Percentiles rank a stretch among this genome's conserved stretches.
Conservation (phyloP, 2,797 vertebrate genomes). For the Gallirallus australis region DNA sequence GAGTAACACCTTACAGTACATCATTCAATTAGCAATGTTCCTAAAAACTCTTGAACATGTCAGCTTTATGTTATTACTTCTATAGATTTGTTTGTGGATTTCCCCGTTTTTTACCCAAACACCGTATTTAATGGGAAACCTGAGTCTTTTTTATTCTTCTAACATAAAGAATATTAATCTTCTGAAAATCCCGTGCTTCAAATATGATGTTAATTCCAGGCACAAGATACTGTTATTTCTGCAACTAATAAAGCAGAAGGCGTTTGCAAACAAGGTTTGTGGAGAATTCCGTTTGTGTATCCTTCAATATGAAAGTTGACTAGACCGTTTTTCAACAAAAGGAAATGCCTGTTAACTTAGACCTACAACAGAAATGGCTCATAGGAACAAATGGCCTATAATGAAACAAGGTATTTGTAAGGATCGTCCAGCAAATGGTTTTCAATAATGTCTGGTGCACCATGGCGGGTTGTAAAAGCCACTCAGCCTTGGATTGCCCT, state of each 20-base stretch:
- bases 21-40: not conserved
- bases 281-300: not conserved
- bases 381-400: not conserved
- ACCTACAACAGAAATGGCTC: not conserved
- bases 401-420: not conserved
- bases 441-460: too few species aligned
- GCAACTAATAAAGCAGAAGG: constrained; percentile 22
- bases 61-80: not conserved
- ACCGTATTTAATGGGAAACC: not conserved
- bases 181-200: not conserved
- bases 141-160: not conserved
- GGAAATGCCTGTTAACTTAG: not conserved
- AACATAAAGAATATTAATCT: not conserved
- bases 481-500: too few species aligned
- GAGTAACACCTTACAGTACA: not conserved
- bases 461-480: too few species aligned
- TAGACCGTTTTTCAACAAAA: not conserved
- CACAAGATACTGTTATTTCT: constrained; percentile 6
- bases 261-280: not conserved
- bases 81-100: not conserved
- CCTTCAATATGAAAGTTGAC: not conserved
- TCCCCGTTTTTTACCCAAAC: not conserved
- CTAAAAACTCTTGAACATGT: not conserved
- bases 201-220: not conserved
- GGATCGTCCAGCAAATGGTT: too few species aligned